Conservation (phyloP, 2,888 invertebrate species). For the Marasmarcha lunaedactyla region DNA sequence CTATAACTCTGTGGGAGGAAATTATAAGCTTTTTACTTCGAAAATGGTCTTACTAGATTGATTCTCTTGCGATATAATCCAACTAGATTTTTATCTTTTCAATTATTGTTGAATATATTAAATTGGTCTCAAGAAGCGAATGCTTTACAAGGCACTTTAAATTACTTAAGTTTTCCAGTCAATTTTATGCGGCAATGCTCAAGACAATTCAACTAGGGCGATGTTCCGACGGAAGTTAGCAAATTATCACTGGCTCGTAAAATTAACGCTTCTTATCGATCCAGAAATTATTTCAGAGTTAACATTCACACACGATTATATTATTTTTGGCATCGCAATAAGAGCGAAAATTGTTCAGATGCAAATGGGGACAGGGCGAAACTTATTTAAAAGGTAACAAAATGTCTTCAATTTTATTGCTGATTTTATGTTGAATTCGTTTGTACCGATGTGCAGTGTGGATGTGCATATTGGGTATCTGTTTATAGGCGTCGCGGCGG, state of each 20-base stretch:
- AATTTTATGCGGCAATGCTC: conserved; percentile 58
- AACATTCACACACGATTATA: conserved; percentile 31
- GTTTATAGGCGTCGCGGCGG: neutral
- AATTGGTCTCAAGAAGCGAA: conserved; percentile 10
- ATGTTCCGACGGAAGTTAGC: conserved; percentile 67
- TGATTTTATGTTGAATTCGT: conserved; percentile 69
- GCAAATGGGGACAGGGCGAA: conserved; percentile 31
- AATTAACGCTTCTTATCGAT: conserved; percentile 70
- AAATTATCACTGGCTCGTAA: conserved; percentile 70
- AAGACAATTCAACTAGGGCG: conserved; percentile 63
- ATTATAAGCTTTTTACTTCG: neutral
- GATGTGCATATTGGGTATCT: conserved; percentile 39
- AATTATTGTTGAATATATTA: neutral
- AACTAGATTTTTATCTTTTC: neutral
- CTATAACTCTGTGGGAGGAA: neutral
- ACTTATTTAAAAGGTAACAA: conserved; percentile 69
- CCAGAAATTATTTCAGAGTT: conserved; percentile 55
- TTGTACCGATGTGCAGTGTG: conserved; percentile 41
- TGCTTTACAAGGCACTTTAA: conserved; percentile 9
- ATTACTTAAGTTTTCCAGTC: conserved; percentile 39
- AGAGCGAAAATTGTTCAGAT: conserved; percentile 41
- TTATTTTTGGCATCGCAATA: conserved; percentile 32
- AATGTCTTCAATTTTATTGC: conserved; percentile 71
- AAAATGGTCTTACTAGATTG: too few relatives aligned
- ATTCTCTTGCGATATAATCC: too few relatives aligned